These are phyloP conservation scores for Trilocha varians DNA, from an alignment of 2,888 invertebrate species.

Conservation along the genomic window DNA sequence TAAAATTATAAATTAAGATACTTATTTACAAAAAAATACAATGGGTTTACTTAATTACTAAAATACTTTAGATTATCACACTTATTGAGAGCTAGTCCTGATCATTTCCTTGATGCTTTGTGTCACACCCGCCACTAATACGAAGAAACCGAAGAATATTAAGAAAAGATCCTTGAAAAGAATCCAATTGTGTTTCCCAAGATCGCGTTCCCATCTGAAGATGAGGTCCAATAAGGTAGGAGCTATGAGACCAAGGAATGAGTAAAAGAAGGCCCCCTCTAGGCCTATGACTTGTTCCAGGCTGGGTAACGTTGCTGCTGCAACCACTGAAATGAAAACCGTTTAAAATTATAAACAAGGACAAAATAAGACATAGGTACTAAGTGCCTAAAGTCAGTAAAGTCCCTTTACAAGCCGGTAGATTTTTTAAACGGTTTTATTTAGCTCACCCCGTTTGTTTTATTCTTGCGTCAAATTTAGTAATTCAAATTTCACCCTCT, in stretches of 20 bases:
- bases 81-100: conserved; percentile 16
- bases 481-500: too few species aligned
- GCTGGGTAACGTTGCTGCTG: conserved; percentile 52
- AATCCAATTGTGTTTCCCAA: conserved; percentile 79
- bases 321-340: conserved; percentile 38
- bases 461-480: too few species aligned
- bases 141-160: conserved; percentile 75
- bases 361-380: too few species aligned
- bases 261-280: conserved; percentile 76
- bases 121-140: conserved; percentile 77
- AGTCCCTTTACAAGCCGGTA: too few species aligned
- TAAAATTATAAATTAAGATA: too few species aligned
- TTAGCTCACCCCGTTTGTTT: too few species aligned
- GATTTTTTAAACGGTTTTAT: too few species aligned
- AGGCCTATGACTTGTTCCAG: conserved; percentile 64
- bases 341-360: neutral
- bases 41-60: conserved; percentile 9
- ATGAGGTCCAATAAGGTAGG: conserved; percentile 83
- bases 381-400: too few species aligned
- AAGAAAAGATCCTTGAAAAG: conserved; percentile 78
- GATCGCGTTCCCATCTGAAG: conserved; percentile 77
- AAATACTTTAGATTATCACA: conserved; percentile 11
- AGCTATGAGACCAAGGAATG: conserved; percentile 81
- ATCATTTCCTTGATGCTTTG: conserved; percentile 62
- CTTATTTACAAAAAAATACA: neutral